phyloP scores from a whole-genome alignment of 2,113 vertebrate species.

The Etheostoma cragini region DNA sequence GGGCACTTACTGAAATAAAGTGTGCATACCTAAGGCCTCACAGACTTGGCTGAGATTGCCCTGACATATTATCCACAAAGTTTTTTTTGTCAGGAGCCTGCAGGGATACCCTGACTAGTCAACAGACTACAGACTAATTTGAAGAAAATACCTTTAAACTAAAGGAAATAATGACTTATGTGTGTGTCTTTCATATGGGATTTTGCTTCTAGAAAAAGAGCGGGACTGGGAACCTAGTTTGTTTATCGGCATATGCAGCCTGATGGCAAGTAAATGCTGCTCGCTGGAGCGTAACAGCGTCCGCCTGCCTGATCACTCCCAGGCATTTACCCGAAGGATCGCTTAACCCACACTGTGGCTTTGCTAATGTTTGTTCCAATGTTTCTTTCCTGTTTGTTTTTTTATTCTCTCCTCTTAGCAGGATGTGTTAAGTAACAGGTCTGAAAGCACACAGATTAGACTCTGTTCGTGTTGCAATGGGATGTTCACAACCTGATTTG shows the following conservation, averaged over 20 bases:
- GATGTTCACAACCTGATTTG: slow-evolving; percentile 43
- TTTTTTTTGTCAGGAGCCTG: slow-evolving; percentile 29
- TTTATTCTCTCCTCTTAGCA: slow-evolving; percentile 37
- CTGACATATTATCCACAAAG: slow-evolving; percentile 43
- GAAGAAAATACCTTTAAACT: slow-evolving; percentile 25
- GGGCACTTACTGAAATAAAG: slow-evolving; percentile 63
- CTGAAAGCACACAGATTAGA: slow-evolving; percentile 62
- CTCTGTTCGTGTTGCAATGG: background rate
- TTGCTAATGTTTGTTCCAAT: slow-evolving; percentile 29
- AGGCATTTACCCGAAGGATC: slow-evolving; percentile 63
- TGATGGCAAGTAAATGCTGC: slow-evolving; percentile 59
- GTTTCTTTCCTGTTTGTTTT: slow-evolving; percentile 11
- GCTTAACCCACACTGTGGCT: slow-evolving; percentile 62
- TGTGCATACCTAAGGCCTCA: slow-evolving; percentile 48
- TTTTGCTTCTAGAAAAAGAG: slow-evolving; percentile 28
- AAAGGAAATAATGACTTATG: slow-evolving; percentile 55
- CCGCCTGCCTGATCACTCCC: slow-evolving; percentile 63
- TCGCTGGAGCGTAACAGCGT: slow-evolving; percentile 54
- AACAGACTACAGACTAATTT: slow-evolving; percentile 15
- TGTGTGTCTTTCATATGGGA: slow-evolving; percentile 40
- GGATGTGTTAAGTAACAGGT: slow-evolving; percentile 54
- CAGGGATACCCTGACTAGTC: slow-evolving; percentile 22
- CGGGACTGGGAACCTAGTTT: slow-evolving; percentile 43
- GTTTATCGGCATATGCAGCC: slow-evolving; percentile 56
- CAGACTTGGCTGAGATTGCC: slow-evolving; percentile 24